phyloP scores from a whole-genome alignment of 1,140 invertebrate species.

The Drosophila sproati region DNA sequence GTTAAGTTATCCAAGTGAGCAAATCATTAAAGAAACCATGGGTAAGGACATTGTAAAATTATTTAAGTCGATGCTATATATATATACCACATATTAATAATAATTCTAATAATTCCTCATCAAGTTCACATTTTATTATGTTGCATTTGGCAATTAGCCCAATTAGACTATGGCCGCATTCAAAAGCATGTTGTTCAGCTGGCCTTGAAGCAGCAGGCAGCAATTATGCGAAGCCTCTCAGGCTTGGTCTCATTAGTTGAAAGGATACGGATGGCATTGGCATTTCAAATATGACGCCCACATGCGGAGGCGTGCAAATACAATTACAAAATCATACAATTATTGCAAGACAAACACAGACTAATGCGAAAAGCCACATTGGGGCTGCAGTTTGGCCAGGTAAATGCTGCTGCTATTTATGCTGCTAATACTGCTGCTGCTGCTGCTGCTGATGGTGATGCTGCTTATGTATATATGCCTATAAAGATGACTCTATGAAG shows the following conservation, averaged over 20 bases:
- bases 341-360: conserved; percentile 74
- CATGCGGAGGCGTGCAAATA: conserved; percentile 53
- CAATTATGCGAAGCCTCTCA: conserved; percentile 53
- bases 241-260: conserved; percentile 63
- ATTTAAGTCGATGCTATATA: too few relatives aligned
- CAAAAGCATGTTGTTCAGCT: conserved; percentile 31
- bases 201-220: conserved; percentile 18
- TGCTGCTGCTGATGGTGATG: conserved; percentile 18
- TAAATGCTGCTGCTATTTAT: conserved; percentile 37
- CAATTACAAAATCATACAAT: conserved; percentile 81
- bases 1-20: too few relatives aligned
- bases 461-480: not conserved
- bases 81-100: too few relatives aligned
- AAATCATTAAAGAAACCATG: too few relatives aligned
- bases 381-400: conserved; percentile 70
- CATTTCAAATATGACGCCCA: conserved; percentile 19
- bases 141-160: conserved; percentile 35
- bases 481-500: conserved; percentile 55
- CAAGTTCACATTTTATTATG: conserved; percentile 2
- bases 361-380: conserved; percentile 78
- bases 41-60: too few relatives aligned
- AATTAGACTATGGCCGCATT: conserved; percentile 23
- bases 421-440: conserved; percentile 19
- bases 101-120: not conserved
- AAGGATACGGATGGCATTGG: conserved; percentile 52